Percentiles rank a stretch among this genome's conserved stretches.
Conservation (phyloP, 2,113 vertebrate species). For the Neogale vison region DNA sequence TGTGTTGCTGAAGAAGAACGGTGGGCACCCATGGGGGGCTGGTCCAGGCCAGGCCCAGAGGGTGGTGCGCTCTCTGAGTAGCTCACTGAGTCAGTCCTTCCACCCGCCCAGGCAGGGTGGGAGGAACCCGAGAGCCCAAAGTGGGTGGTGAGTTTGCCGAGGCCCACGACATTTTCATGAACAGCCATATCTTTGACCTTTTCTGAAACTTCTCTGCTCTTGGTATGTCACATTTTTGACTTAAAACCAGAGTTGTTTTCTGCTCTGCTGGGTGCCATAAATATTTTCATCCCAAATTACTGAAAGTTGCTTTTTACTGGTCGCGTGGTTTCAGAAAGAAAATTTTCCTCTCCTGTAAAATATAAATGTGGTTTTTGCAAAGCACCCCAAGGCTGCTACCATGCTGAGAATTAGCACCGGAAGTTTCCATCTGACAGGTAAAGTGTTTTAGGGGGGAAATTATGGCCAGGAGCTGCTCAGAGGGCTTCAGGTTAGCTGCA, state of each 20-base stretch:
- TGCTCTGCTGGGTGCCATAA: slow-evolving; percentile 45
- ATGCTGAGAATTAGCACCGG: neutral
- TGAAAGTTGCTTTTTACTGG: slow-evolving; percentile 39
- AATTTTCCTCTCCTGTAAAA: neutral
- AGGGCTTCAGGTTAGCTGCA: neutral
- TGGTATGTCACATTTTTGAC: slow-evolving; percentile 24
- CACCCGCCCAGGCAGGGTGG: neutral
- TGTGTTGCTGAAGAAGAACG: neutral
- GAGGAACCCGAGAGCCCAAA: neutral
- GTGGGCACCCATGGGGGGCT: fast-evolving
- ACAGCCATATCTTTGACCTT: neutral
- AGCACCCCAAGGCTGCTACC: neutral
- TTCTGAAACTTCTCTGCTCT: slow-evolving; percentile 56
- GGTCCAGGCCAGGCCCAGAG: neutral
- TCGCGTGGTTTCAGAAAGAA: slow-evolving; percentile 33
- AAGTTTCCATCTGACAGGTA: neutral
- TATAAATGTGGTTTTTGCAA: slow-evolving; percentile 1
- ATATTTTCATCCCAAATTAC: slow-evolving; percentile 66
- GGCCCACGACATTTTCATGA: neutral
- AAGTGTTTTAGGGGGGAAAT: neutral
- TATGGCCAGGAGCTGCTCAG: neutral
- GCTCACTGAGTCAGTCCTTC: neutral
- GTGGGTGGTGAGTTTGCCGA: neutral
- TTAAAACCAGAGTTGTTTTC: slow-evolving; percentile 71
- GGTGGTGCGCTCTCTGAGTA: fast-evolving